These are phyloP conservation scores for Pseudomyrmex cubaensis DNA, from an alignment of 1,140 invertebrate genomes.

Conservation along the genomic window DNA sequence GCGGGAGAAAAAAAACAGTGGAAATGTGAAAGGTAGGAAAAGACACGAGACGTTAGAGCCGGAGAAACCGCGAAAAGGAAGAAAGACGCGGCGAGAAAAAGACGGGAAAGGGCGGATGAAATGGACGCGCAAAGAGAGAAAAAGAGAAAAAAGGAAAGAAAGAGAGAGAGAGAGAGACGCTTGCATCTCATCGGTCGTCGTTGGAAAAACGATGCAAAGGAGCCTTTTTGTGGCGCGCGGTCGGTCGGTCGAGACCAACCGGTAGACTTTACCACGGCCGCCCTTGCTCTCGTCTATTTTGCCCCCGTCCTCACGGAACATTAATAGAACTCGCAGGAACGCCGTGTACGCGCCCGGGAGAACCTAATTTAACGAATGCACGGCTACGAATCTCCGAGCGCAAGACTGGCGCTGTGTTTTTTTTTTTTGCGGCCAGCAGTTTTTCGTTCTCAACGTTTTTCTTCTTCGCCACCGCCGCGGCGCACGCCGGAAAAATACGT, in stretches of 20 bases:
- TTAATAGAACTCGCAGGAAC: constrained; percentile 43
- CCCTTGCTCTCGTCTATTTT: constrained; percentile 52
- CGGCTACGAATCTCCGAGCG: constrained; percentile 5
- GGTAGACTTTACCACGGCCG: constrained; percentile 44
- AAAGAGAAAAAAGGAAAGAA: background rate
- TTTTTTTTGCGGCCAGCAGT: constrained; percentile 26
- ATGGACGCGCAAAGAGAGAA: too few species aligned
- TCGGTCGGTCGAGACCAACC: constrained; percentile 39
- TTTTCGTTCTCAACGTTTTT: constrained; percentile 39
- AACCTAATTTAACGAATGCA: constrained; percentile 50
- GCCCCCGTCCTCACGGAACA: constrained; percentile 28
- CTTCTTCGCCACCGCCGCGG: constrained; percentile 7
- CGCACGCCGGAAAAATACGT: background rate
- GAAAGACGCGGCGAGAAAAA: background rate
- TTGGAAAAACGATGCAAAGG: constrained; percentile 63
- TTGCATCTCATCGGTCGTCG: constrained; percentile 56
- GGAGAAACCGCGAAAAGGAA: constrained; percentile 5
- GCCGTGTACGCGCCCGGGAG: constrained; percentile 29
- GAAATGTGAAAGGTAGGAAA: constrained; percentile 34
- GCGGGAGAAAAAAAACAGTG: constrained; percentile 41
- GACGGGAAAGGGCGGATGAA: too few species aligned
- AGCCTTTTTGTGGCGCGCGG: constrained; percentile 38
- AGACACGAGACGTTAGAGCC: constrained; percentile 29
- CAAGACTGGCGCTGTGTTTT: background rate
- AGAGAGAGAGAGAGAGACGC: constrained; percentile 10